Base-by-base conservation (phyloP, 2,888 invertebrate species). In the Eretmocerus hayati region DNA sequence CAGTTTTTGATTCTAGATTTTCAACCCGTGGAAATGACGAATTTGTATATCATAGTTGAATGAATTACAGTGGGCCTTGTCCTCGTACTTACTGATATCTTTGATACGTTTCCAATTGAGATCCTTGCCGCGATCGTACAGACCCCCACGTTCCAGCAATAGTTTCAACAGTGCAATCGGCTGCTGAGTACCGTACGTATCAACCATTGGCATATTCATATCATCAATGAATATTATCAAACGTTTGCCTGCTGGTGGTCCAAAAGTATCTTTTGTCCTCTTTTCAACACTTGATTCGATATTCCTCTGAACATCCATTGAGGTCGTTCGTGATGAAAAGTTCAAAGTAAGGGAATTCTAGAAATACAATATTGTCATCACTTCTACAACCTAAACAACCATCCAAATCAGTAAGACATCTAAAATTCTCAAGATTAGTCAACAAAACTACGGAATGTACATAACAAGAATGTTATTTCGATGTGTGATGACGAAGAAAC, bases 201-300 rank as follows among this genome's bases (percentile, higher is more conserved):
- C 90, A 38, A 86, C 84, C 72, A 84, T 80, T 26, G 94, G 93
- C 92, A 93, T 93, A 66, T 93, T 92, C 84, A 94, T 85, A 65
- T 95, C 93, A 64, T 95, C 94, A 56, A 94, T 85, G 65, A 94
- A 95, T 55, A 90, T 81, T 31, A 93, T 78, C 66, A 94, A 78
- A 63, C 87, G 85, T 73, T 91, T 94, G 26, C 93, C 93, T 50
- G 88, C 80, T 0, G 91, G 87, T 30, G 94, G 94, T 0, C 92
- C 93, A 64, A 85, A 93, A 4, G 85, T 83, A 65, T 91, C 89
- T 67, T 92, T 90, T 1, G 92, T 92, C 48, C 91, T 77, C 66
- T 92, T 93, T 67, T 93, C 92, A 1, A 94, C 84, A 1, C 84
- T 82, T 0, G 90, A 86, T 72, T 94, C 93, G 57, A 94, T 74